Conservation (phyloP, 1,140 invertebrate genomes). For the Trypoxylus dichotomus region DNA sequence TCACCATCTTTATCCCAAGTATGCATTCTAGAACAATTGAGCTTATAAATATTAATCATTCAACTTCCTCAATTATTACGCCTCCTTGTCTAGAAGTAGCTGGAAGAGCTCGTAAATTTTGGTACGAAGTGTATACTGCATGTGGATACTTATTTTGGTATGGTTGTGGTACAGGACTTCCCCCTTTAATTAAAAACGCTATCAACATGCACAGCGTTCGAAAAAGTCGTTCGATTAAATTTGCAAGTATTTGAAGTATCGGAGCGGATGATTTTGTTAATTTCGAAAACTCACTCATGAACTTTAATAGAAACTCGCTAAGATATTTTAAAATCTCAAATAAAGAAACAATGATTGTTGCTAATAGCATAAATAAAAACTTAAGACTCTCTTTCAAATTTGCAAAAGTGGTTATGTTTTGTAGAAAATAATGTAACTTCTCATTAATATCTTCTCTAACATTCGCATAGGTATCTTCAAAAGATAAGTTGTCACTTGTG, state of each 20-base stretch:
- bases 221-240: constrained; percentile 40
- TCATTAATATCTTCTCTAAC: not conserved
- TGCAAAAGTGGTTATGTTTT: constrained; percentile 26
- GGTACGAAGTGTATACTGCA: constrained; percentile 2
- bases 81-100: constrained; percentile 7
- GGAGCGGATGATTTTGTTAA: constrained; percentile 47
- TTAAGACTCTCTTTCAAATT: constrained; percentile 31
- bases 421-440: constrained; percentile 20
- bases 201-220: constrained; percentile 40
- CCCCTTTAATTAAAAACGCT: constrained; percentile 16
- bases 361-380: constrained; percentile 32
- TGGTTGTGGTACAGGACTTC: not conserved
- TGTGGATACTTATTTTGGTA: not conserved
- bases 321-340: constrained; percentile 28
- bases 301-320: constrained; percentile 28
- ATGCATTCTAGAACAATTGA: not conserved
- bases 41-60: not conserved
- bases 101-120: constrained; percentile 27
- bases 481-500: not conserved
- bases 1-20: not conserved
- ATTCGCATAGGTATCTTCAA: not conserved
- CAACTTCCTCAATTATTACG: constrained; percentile 27
- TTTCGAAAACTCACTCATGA: constrained; percentile 41
- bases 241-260: constrained; percentile 46
- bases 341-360: not conserved